phyloP scores from a whole-genome alignment of 2,888 invertebrate species.

The Lucinisca nassula region DNA sequence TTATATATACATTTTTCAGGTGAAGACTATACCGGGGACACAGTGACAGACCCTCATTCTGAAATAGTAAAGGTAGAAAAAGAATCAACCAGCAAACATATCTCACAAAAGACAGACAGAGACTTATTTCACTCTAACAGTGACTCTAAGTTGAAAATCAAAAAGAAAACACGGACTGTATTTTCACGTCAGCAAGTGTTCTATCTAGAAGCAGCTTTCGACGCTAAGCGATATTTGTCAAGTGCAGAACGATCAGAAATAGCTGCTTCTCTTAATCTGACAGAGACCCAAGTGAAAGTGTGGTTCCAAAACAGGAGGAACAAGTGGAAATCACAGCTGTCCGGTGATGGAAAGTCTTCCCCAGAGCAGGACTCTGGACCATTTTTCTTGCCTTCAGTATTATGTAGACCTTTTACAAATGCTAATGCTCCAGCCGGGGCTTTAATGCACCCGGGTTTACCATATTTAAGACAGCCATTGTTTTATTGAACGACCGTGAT shows the following conservation, averaged over 20 bases:
- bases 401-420: constrained; percentile 59
- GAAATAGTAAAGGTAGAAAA: not conserved
- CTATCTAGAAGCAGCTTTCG: constrained; percentile 76
- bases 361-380: constrained; percentile 49
- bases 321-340: constrained; percentile 77
- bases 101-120: not conserved
- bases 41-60: not conserved
- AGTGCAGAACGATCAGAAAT: constrained; percentile 76
- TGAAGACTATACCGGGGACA: too few relatives aligned
- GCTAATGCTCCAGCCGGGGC: constrained; percentile 44
- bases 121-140: not conserved
- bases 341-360: constrained; percentile 60
- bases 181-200: constrained; percentile 77
- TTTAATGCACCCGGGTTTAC: constrained; percentile 16
- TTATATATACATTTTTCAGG: too few relatives aligned
- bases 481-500: constrained; percentile 52
- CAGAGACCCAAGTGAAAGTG: constrained; percentile 78
- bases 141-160: constrained; percentile 55
- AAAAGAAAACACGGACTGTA: constrained; percentile 77
- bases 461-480: constrained; percentile 51
- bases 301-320: constrained; percentile 78
- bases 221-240: constrained; percentile 74
- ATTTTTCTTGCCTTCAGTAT: constrained; percentile 60
- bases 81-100: not conserved
- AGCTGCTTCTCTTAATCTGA: constrained; percentile 70